Evolutionary conservation across 1,140 invertebrate species (phyloP).

Genomic region (Sweltsa coloradensis): DNA sequence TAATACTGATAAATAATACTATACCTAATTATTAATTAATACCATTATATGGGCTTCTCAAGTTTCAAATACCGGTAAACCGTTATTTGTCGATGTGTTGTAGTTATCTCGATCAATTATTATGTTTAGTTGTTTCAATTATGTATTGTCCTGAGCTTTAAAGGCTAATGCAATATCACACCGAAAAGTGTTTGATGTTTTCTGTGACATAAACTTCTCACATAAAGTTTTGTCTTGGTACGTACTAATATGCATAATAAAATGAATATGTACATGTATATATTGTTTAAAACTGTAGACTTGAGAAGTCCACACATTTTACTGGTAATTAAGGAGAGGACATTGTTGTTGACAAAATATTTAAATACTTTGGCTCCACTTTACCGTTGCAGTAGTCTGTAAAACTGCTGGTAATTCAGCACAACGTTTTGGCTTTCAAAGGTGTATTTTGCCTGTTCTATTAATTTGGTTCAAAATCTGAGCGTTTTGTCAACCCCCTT

Average conservation of each 20-base stretch:
- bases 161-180: neutral
- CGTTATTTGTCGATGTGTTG: neutral
- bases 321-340: conserved; percentile 5
- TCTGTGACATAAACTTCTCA: neutral
- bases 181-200: neutral
- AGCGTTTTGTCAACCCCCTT: conserved; percentile 10
- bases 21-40: conserved; percentile 5
- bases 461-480: neutral
- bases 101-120: neutral
- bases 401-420: neutral
- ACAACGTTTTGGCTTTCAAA: neutral
- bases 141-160: too few species aligned
- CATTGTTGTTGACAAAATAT: conserved; percentile 14
- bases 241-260: neutral
- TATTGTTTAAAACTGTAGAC: conserved; percentile 2
- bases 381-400: neutral
- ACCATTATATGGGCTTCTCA: conserved; percentile 14
- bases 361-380: conserved; percentile 1
- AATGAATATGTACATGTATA: too few species aligned
- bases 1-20: too few species aligned
- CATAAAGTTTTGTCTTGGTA: conserved; percentile 1
- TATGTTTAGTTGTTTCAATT: conserved; percentile 1
- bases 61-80: too few species aligned
- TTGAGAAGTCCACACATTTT: conserved; percentile 13
- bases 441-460: conserved; percentile 4